Evolutionary conservation across 2,888 invertebrate genomes (phyloP), one percentile per base, ranked within the genome.

Genomic region (Coronaproctus castanopsis): DNA sequence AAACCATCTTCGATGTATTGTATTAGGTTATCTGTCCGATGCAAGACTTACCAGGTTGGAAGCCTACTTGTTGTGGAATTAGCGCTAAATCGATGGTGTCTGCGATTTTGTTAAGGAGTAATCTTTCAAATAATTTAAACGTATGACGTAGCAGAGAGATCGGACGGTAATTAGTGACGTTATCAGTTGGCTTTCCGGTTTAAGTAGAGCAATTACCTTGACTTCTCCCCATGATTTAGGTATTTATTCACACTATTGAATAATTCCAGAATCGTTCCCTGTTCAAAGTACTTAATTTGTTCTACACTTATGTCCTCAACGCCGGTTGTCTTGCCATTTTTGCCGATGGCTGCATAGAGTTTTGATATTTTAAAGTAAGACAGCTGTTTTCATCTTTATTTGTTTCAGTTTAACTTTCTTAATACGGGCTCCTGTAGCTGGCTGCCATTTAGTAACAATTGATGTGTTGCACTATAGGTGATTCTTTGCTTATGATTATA

Each of bases 61-160:
- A 62, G 50, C 59, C 61, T 23, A 51, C 59, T 52, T 62, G 61
- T 54, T 62, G n/a, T 18, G 20, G 55, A 22, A 62, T 62, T 49
- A 62, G 51, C 54, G 54, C 59, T 48, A 52, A 20, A 8, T 63
- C 63, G 10, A 63, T 52, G 23, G n/a, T 22, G 21, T 52, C n/a
- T 18, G 21, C 22, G 24, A 63, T 63, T 57, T 58, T 53, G 51
- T 61, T 57, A 3, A 63, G 58, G 24, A 63, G 55, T 53, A 61
- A 22, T 49, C 61, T 0, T 52, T 61, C 56, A 23, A 61, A 19
- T 3, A 55, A 2, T 24, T 61, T 58, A 50, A 53, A 63, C 24
- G 57, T 20, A 23, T 64, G 63, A 58, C 63, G 57, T 53, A 65
- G 57, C n/a, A 65, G 61, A 14, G 63, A 64, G 50, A 63, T 62